Base-by-base conservation (phyloP, 2,888 invertebrate genomes). In the Xestia c-nigrum region DNA sequence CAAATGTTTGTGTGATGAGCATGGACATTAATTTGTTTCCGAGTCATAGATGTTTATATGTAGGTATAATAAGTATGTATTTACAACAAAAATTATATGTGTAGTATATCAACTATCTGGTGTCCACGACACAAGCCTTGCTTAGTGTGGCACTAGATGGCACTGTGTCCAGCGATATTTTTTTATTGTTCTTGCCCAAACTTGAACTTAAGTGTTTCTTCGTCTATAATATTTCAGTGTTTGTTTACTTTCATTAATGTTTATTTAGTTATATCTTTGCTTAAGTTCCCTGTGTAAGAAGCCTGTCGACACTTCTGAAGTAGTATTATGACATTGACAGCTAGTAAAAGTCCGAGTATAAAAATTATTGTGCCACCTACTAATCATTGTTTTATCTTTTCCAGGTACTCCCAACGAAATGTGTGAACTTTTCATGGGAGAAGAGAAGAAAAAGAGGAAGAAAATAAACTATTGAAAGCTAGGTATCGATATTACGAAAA, bases 401-500 rank as follows among this genome's bases (percentile, higher is more conserved):
- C 19, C 16, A 80, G 80, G 61, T 81, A 70, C 24, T 40, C 12
- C 12, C 4, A 52, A 52, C 19, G 4, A 12, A 73, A 52, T 52
- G 14, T 52, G 65, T 6, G 3, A 52, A 46, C 65, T 66, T 65
- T 78, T 66, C 65, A n/a, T 19, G 38, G 43, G 67, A 19, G 66
- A 12, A 14, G 7, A 50, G 55, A 55, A 14, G 55, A 55, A 14
- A 43, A 55, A 47, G 10, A 64, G 21, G 24, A 64, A 64, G 55
- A 80, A 50, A 55, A 61, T 0, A 55, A 46, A 24, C 19, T 14
- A 61, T 31, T 61, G 14, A 66, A 55, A 52, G 19, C 59, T 76
- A 70, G 6, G n/a, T 80, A 67, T 63, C 66, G 61, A 81, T 67
- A 63, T 81, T 71, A 14, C 24, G 50, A 61, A 50, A 19, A 3